Evolutionary conservation across 1,140 invertebrate species (phyloP).

Genomic region (Oedothorax gibbosus): DNA sequence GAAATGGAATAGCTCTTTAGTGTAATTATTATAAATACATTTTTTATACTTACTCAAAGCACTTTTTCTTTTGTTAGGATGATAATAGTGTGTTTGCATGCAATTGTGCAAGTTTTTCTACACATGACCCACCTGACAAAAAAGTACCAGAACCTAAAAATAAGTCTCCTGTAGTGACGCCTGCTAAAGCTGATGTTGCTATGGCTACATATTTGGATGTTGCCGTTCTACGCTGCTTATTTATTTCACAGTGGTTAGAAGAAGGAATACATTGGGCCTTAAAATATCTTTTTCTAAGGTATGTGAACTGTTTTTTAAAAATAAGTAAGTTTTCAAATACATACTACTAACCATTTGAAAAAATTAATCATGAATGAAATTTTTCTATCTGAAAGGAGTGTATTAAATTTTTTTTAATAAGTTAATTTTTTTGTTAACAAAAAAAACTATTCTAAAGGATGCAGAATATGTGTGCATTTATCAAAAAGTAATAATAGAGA

Average conservation of each 20-base stretch:
- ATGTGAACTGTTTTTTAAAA: constrained; percentile 55
- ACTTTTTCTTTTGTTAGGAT: constrained; percentile 18
- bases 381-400: no score
- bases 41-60: not conserved
- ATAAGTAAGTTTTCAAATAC: no score
- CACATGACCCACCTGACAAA: not conserved
- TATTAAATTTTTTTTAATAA: no score
- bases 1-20: no score
- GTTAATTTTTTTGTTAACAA: no score
- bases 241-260: constrained; percentile 96
- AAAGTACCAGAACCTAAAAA: constrained; percentile 20
- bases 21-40: no score
- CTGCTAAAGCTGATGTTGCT: constrained; percentile 74
- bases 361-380: no score
- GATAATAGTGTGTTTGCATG: constrained; percentile 36
- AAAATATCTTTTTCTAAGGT: constrained; percentile 92
- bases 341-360: no score
- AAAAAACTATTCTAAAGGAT: no score
- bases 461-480: no score
- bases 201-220: constrained; percentile 96
- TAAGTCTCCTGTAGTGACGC: not conserved
- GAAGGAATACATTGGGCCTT: constrained; percentile 98
- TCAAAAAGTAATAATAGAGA: no score
- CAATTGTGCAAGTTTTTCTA: constrained; percentile 45
- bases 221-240: constrained; percentile 94